A percentile compares a stretch with the other conserved stretches of the same genome.
These are phyloP conservation scores for Anorthoa munda DNA, from an alignment of 2,888 invertebrate genomes.

Conservation along the genomic window DNA sequence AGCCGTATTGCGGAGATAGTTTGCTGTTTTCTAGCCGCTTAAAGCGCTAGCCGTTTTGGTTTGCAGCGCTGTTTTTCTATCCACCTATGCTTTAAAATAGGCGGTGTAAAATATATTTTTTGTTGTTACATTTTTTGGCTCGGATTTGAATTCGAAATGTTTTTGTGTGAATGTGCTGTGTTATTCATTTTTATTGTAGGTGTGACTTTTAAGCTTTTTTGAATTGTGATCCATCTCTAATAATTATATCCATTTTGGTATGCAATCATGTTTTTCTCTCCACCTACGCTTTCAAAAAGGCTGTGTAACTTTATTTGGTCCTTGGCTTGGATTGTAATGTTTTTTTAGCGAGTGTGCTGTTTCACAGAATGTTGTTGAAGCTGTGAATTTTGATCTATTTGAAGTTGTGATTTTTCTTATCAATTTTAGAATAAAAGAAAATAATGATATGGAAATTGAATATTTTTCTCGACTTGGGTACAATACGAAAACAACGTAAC, in stretches of 20 bases:
- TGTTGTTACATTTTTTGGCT: constrained; percentile 12
- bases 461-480: too few relatives aligned
- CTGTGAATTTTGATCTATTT: not conserved
- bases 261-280: constrained; percentile 43
- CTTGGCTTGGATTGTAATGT: constrained; percentile 5
- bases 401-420: not conserved
- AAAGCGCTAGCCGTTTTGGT: constrained; percentile 44
- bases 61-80: constrained; percentile 45
- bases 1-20: constrained; percentile 60
- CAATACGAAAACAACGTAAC: too few relatives aligned
- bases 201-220: not conserved
- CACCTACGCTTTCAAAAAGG: constrained; percentile 51
- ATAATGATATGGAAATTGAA: too few relatives aligned
- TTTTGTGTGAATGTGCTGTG: constrained; percentile 6
- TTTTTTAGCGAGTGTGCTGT: not conserved
- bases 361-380: not conserved
- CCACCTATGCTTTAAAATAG: constrained; percentile 51
- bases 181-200: not conserved
- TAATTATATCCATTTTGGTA: constrained; percentile 36
- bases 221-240: not conserved
- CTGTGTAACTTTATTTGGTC: constrained; percentile 35
- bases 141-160: not conserved
- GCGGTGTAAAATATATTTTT: constrained; percentile 38
- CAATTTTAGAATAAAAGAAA: too few relatives aligned
- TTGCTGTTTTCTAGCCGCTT: constrained; percentile 59